Evolutionary conservation across 2,113 vertebrate genomes (phyloP), one percentile per base, ranked within the genome.

Genomic region (Gambusia affinis): DNA sequence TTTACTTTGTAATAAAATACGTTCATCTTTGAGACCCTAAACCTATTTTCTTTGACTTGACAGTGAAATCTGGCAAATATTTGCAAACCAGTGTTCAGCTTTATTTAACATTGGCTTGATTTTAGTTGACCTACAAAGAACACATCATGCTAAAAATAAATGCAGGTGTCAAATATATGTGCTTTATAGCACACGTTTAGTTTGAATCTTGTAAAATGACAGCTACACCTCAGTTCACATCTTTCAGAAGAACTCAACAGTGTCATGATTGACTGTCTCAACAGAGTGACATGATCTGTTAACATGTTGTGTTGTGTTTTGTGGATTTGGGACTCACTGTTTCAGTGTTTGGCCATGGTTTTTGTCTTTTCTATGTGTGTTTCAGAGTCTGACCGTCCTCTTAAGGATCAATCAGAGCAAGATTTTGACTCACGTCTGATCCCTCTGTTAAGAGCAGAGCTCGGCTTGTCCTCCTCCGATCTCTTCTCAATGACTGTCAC

Each of bases 401-500:
- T 89, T 15, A 78, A 73, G 15, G 85, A 81, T 10, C 70, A 73
- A 3, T 75, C 88, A 12, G 81, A 90, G 12, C 79, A 70, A 51
- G 51, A 83, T 47, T 88, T 79, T 29, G 88, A 91, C 24, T 29
- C 83, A 17, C 91, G 90, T 2, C 76, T 94, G 39, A 91, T 92
- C 61, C 78, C 87, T 1, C 80, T 94, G 73, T 78, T 96, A 30
- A 92, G 93, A 35, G 57, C 88, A 24, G 93, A 94, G 51, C 91
- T 94, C 2, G 81, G 92, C 27, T 74, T 95, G 39, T 87, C 87
- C 0, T 90, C 92, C 24, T 35, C 90, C 3, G 91, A 95, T 60
- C 92, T 93, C 51, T 95, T 95, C 73, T 95, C 92, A 35, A 92
- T 95, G 94, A 91, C 92, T 2, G 64, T 96, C 80, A 92, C 92